phyloP scores from a whole-genome alignment of 2,888 invertebrate species.

The Glaucopsyche alexis region DNA sequence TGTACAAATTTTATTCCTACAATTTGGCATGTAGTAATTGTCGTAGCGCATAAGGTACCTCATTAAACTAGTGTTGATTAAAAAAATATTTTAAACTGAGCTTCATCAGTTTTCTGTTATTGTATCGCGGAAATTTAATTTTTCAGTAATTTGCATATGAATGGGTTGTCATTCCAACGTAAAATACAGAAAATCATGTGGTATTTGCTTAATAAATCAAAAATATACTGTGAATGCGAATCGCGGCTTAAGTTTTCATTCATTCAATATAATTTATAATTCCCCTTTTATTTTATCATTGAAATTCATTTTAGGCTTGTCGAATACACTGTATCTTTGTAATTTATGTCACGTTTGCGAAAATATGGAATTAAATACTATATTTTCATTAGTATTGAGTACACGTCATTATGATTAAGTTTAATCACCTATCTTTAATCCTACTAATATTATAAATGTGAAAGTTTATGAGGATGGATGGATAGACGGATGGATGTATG shows the following conservation, averaged over 20 bases:
- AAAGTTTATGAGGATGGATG: too few species aligned
- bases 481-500: too few species aligned
- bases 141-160: slow-evolving; percentile 3
- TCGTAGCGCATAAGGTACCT: background rate
- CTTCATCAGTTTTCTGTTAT: background rate
- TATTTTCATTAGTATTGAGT: background rate
- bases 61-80: background rate
- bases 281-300: slow-evolving; percentile 4
- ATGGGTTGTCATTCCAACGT: slow-evolving; percentile 9
- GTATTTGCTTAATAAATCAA: slow-evolving; percentile 18
- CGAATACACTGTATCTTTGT: background rate
- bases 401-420: background rate
- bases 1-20: too few species aligned
- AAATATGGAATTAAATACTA: background rate
- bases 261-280: slow-evolving; percentile 5
- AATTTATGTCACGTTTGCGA: background rate
- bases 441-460: too few species aligned
- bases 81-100: background rate
- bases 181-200: slow-evolving; percentile 17
- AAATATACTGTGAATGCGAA: slow-evolving; percentile 6
- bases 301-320: background rate
- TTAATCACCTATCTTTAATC: background rate
- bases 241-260: slow-evolving; percentile 20
- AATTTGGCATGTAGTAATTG: background rate
- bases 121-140: slow-evolving; percentile 1